phyloP scores from a whole-genome alignment of 1,140 invertebrate genomes.

The Atopsyche davidsoni region DNA sequence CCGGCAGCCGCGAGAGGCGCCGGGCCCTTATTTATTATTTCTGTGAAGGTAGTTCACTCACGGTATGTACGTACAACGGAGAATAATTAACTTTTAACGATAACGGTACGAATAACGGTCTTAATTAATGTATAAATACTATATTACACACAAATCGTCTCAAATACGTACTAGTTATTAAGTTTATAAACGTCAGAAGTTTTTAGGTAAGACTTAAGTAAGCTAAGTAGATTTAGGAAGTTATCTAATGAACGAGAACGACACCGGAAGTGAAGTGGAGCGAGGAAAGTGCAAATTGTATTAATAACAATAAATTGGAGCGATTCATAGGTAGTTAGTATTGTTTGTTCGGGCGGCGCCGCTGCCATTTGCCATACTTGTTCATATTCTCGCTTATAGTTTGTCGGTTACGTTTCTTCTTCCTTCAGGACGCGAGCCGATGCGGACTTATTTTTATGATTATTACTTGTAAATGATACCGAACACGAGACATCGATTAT shows the following conservation, averaged over 20 bases:
- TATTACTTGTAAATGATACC: too few species aligned
- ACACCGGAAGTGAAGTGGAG: slow-evolving; percentile 21
- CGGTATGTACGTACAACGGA: slow-evolving; percentile 4
- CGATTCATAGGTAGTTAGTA: too few species aligned
- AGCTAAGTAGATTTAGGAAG: slow-evolving; percentile 20
- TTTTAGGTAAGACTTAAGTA: slow-evolving; percentile 26
- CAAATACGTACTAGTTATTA: slow-evolving; percentile 31
- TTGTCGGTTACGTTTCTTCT: too few species aligned
- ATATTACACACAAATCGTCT: slow-evolving; percentile 28
- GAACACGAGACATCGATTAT: too few species aligned
- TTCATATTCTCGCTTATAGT: too few species aligned
- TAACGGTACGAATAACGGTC: slow-evolving; percentile 25
- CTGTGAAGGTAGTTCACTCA: slow-evolving; percentile 8
- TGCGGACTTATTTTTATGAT: too few species aligned
- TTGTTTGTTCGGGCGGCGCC: too few species aligned
- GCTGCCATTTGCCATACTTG: too few species aligned
- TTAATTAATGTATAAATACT: slow-evolving; percentile 31
- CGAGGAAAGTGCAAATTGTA: slow-evolving; percentile 30
- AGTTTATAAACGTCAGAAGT: slow-evolving; percentile 30
- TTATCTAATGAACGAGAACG: slow-evolving; percentile 24
- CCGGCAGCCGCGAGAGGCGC: too few species aligned
- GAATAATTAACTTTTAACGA: neutral
- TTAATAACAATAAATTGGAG: slow-evolving; percentile 28
- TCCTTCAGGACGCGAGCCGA: too few species aligned
- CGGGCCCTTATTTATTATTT: slow-evolving; percentile 12